Conservation (phyloP, 1,140 invertebrate genomes). For the Physella acuta region DNA sequence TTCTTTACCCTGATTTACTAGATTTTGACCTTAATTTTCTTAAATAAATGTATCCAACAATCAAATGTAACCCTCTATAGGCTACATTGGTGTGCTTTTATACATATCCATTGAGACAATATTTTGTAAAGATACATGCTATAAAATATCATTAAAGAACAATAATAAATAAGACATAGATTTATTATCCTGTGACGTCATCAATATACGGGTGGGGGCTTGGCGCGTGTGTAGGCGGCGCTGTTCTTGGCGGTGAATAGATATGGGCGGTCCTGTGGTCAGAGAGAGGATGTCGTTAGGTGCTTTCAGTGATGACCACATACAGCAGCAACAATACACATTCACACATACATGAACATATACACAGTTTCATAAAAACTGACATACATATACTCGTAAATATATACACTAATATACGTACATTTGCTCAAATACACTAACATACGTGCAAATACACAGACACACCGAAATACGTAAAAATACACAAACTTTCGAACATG, state of each 20-base stretch:
- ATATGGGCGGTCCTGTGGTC: not conserved
- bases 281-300: not conserved
- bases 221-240: not conserved
- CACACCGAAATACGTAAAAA: too few relatives aligned
- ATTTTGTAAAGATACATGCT: not conserved
- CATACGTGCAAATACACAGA: not conserved
- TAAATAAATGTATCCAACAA: too few relatives aligned
- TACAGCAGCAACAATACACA: not conserved
- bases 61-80: not conserved
- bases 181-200: not conserved
- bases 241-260: conserved; percentile 14
- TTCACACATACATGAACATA: not conserved
- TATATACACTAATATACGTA: not conserved
- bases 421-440: not conserved
- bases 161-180: not conserved
- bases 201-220: not conserved
- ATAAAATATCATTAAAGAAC: not conserved
- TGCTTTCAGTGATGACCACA: not conserved
- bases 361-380: not conserved
- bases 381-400: not conserved
- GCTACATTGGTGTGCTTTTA: not conserved
- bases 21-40: too few relatives aligned
- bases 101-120: not conserved
- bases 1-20: too few relatives aligned
- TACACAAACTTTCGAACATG: too few relatives aligned